A percentile compares a stretch with the other conserved stretches of the same genome.
phyloP scores from a whole-genome alignment of 1,140 invertebrate genomes.

The Sminthurinus signatus region DNA sequence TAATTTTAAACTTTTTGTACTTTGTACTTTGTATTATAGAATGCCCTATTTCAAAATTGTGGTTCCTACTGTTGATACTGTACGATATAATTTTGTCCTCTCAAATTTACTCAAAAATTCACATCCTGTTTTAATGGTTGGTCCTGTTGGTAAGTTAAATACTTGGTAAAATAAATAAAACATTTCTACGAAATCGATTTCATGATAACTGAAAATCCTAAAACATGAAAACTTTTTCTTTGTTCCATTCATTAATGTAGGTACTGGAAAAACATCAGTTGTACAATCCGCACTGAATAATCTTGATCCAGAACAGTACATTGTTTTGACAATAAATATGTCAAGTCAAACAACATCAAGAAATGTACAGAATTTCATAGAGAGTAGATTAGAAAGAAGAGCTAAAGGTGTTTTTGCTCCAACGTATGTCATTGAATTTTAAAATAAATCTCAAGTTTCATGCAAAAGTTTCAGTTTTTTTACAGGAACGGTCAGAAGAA shows the following conservation, averaged over 20 bases:
- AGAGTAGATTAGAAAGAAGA: conserved; percentile 70
- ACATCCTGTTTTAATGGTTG: conserved; percentile 65
- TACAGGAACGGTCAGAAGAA: too few relatives aligned
- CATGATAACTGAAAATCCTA: too few relatives aligned
- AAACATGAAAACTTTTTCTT: too few relatives aligned
- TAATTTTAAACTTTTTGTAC: conserved; percentile 40
- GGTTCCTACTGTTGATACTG: conserved; percentile 74
- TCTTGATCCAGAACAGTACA: conserved; percentile 58
- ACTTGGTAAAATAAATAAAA: too few relatives aligned
- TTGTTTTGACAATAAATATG: conserved; percentile 68
- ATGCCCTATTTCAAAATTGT: conserved; percentile 70
- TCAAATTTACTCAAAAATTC: conserved; percentile 55
- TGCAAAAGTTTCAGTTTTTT: too few relatives aligned
- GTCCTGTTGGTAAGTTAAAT: too few relatives aligned
- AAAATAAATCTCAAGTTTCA: too few relatives aligned
- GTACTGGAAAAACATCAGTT: conserved; percentile 73
- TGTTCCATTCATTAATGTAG: conserved; percentile 45
- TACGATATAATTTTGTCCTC: conserved; percentile 67
- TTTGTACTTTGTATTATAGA: too few relatives aligned
- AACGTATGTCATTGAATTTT: too few relatives aligned
- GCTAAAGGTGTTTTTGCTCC: conserved; percentile 59
- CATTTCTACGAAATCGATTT: too few relatives aligned
- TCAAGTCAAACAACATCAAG: conserved; percentile 72
- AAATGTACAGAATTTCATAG: conserved; percentile 64
- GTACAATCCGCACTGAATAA: conserved; percentile 58